A percentile compares a stretch with the other conserved stretches of the same genome.
phyloP scores from a whole-genome alignment of 1,140 invertebrate genomes.

The Nymphalis io region DNA sequence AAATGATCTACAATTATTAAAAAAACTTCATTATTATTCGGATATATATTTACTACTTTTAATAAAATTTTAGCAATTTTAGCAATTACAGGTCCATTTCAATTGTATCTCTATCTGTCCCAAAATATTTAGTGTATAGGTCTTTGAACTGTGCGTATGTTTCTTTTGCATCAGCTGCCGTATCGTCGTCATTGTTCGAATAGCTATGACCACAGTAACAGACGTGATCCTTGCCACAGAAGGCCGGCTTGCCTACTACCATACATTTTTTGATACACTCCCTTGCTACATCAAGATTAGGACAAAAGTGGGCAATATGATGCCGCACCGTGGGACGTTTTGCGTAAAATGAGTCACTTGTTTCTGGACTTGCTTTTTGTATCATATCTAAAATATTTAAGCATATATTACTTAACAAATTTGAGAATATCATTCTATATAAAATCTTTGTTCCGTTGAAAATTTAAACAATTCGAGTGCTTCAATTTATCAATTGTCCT shows the following conservation, averaged over 20 bases:
- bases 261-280: conserved; percentile 62
- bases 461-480: too few species aligned
- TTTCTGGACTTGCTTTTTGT: neutral
- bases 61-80: too few species aligned
- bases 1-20: neutral
- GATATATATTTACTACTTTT: neutral
- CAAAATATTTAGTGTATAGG: conserved; percentile 67
- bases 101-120: conserved; percentile 19
- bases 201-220: conserved; percentile 71
- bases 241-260: conserved; percentile 57
- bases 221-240: conserved; percentile 70
- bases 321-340: conserved; percentile 43
- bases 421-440: too few species aligned
- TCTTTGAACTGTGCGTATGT: conserved; percentile 55
- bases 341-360: neutral
- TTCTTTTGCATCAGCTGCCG: conserved; percentile 20
- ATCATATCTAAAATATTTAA: neutral
- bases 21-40: neutral
- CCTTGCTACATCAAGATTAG: conserved; percentile 57
- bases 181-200: conserved; percentile 21
- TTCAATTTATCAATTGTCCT: too few species aligned
- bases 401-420: too few species aligned
- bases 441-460: too few species aligned
- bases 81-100: neutral
- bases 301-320: conserved; percentile 73